Percentiles rank a stretch among this genome's conserved stretches.
phyloP scores from a whole-genome alignment of 1,140 invertebrate species.

The Apolygus lucorum region DNA sequence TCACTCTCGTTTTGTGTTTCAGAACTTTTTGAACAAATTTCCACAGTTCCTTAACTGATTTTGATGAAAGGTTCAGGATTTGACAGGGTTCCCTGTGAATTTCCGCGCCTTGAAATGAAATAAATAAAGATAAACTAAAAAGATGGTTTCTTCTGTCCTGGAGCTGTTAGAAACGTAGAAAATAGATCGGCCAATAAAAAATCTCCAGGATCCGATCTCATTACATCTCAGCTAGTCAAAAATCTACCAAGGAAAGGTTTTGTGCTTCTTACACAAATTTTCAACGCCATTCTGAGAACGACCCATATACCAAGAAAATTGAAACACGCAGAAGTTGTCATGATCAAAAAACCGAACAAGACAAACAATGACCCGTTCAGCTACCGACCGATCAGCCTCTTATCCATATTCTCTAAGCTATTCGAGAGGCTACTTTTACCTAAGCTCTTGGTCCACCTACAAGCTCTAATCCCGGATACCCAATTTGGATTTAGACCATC shows the following conservation, averaged over 20 bases:
- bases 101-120: too few relatives aligned
- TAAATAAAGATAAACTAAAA: too few relatives aligned
- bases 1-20: too few relatives aligned
- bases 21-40: too few relatives aligned
- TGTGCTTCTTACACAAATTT: not conserved
- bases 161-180: not conserved
- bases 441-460: not conserved
- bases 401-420: not conserved
- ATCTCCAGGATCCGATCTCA: not conserved
- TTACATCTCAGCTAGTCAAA: not conserved
- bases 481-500: too few relatives aligned
- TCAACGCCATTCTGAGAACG: not conserved
- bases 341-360: not conserved
- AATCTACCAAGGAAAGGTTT: not conserved
- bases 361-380: not conserved
- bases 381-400: not conserved
- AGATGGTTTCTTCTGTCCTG: not conserved
- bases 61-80: too few relatives aligned
- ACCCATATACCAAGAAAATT: too few relatives aligned
- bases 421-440: too few relatives aligned
- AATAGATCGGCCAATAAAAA: not conserved
- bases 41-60: too few relatives aligned
- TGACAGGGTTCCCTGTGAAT: too few relatives aligned
- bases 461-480: not conserved
- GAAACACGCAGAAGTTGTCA: not conserved